phyloP scores from a whole-genome alignment of 2,797 vertebrate genomes.

The Hydrolagus colliei region DNA sequence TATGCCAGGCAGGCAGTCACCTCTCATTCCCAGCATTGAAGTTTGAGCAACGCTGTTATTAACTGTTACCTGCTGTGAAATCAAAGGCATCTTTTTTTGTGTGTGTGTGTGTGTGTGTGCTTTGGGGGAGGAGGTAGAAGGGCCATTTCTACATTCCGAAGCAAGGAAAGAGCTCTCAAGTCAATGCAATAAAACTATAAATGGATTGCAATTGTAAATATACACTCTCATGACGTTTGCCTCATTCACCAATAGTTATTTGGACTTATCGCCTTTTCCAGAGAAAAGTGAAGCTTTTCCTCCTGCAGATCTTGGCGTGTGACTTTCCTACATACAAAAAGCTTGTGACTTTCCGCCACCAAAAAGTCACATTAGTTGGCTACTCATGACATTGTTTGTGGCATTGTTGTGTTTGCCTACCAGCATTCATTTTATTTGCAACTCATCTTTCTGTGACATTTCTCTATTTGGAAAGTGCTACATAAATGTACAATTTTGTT shows the following conservation, averaged over 20 bases:
- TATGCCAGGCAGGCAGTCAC: conserved; percentile 48
- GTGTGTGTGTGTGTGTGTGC: background rate
- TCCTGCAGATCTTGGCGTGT: no score
- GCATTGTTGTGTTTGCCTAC: no score
- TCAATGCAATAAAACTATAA: background rate
- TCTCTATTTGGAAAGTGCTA: no score
- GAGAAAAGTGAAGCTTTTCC: no score
- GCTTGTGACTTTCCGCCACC: no score
- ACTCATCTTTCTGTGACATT: no score
- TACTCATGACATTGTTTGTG: no score
- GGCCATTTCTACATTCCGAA: conserved; percentile 36
- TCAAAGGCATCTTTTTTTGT: conserved; percentile 18
- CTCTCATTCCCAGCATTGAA: conserved; percentile 59
- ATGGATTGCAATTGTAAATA: background rate
- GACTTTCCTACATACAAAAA: no score
- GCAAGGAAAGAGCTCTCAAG: background rate
- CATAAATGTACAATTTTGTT: no score
- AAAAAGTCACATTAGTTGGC: no score
- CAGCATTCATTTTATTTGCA: no score
- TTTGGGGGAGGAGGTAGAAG: background rate
- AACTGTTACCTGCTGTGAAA: conserved; percentile 34
- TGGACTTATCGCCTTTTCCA: no score
- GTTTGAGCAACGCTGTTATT: conserved; percentile 29
- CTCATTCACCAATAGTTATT: background rate
- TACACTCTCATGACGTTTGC: background rate